phyloP scores from a whole-genome alignment of 1,140 invertebrate species.

The Zelostemma sp. region DNA sequence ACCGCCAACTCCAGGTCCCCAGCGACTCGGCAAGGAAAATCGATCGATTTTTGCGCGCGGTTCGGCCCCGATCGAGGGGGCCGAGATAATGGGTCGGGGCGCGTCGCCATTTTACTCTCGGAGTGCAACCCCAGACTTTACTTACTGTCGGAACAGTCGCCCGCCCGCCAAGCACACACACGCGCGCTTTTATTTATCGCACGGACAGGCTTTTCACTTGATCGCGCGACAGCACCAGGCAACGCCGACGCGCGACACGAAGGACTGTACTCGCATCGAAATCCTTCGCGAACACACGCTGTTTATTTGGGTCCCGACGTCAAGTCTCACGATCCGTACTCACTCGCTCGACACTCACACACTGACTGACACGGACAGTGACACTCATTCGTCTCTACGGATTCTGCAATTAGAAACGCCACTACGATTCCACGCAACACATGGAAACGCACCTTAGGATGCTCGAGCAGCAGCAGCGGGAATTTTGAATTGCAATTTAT shows the following conservation, averaged over 20 bases:
- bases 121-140: conserved; percentile 21
- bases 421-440: no score
- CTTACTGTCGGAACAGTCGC: conserved; percentile 51
- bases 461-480: no score
- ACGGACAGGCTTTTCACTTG: conserved; percentile 59
- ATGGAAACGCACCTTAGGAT: no score
- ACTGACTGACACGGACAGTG: no score
- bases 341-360: conserved; percentile 16
- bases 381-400: no score
- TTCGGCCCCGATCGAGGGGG: neutral
- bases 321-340: conserved; percentile 57
- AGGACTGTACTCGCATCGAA: conserved; percentile 47
- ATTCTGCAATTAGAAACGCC: no score
- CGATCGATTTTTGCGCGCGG: conserved; percentile 4
- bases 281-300: conserved; percentile 58
- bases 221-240: conserved; percentile 49
- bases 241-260: conserved; percentile 41
- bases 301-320: conserved; percentile 64
- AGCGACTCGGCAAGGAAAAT: neutral
- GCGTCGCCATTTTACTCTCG: conserved; percentile 6
- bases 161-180: conserved; percentile 38
- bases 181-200: no score
- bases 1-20: neutral
- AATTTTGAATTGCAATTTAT: no score
- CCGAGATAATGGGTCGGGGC: no score